A percentile compares a stretch with the other conserved stretches of the same genome.
These are phyloP conservation scores for Parascotia fuliginaria DNA, from an alignment of 2,888 invertebrate species.

Conservation along the genomic window DNA sequence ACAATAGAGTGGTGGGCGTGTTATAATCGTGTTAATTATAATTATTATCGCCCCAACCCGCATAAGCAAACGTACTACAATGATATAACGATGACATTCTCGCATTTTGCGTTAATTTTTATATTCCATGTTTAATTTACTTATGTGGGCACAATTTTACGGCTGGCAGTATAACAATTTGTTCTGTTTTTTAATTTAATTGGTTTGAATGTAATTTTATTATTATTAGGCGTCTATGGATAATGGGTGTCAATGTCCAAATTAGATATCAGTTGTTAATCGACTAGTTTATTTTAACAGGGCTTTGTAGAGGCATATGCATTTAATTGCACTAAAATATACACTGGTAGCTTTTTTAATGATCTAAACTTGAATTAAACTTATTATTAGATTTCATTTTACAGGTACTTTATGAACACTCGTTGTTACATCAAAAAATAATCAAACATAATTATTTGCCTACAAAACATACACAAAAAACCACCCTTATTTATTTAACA, in stretches of 20 bases:
- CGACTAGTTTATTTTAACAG: background rate
- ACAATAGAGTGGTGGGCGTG: conserved; percentile 45
- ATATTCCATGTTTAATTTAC: conserved; percentile 45
- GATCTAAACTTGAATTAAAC: no score
- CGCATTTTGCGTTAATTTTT: conserved; percentile 47
- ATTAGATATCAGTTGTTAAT: background rate
- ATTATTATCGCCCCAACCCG: conserved; percentile 53
- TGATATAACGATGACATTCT: conserved; percentile 40
- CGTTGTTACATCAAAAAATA: background rate
- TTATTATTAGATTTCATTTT: no score
- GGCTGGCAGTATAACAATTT: conserved; percentile 32
- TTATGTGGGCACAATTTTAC: conserved; percentile 46
- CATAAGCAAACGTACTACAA: conserved; percentile 41
- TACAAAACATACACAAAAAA: conserved; percentile 21
- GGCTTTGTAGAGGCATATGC: no score
- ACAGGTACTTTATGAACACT: background rate
- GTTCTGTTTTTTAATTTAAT: conserved; percentile 32
- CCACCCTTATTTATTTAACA: conserved; percentile 38
- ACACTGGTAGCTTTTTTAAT: no score
- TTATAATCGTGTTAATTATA: conserved; percentile 50
- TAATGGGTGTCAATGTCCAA: background rate
- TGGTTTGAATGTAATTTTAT: conserved; percentile 3
- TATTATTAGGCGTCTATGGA: no score
- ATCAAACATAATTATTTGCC: conserved; percentile 16
- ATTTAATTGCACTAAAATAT: no score